These are phyloP conservation scores for Heteromormyrus szaboi DNA, from an alignment of 2,797 vertebrate species.

Conservation along the genomic window DNA sequence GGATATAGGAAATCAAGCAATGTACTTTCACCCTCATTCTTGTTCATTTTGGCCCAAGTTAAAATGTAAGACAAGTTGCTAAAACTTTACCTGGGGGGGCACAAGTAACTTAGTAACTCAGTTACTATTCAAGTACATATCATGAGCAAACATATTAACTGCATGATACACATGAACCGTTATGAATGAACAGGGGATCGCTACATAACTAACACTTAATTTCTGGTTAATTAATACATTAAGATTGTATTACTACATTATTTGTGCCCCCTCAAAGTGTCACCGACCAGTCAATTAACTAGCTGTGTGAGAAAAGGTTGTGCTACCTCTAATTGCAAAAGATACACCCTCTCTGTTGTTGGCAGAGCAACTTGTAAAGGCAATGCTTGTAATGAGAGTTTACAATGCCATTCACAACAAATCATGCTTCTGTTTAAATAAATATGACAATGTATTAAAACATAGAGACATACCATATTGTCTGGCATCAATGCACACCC, in stretches of 20 bases:
- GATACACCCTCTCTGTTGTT: neutral
- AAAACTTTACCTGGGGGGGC: neutral
- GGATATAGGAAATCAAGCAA: neutral
- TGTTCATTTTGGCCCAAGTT: neutral
- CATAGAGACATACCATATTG: slow-evolving; percentile 79
- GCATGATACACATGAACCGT: neutral
- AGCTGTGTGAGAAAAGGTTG: neutral
- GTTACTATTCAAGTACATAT: neutral
- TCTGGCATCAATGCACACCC: slow-evolving; percentile 87
- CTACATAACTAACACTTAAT: neutral
- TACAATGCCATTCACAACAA: neutral
- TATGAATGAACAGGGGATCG: neutral
- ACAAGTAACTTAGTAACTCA: neutral
- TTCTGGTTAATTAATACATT: neutral
- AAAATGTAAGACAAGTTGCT: neutral
- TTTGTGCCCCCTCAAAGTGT: neutral
- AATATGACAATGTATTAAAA: neutral
- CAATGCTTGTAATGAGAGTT: neutral
- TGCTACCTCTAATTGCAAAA: neutral
- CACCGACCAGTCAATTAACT: neutral
- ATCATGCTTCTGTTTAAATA: neutral
- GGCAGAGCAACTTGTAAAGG: neutral
- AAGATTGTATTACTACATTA: neutral
- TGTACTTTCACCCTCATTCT: neutral
- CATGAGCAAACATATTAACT: neutral